phyloP scores from a whole-genome alignment of 2,888 invertebrate genomes.

The Latrodectus hesperus region DNA sequence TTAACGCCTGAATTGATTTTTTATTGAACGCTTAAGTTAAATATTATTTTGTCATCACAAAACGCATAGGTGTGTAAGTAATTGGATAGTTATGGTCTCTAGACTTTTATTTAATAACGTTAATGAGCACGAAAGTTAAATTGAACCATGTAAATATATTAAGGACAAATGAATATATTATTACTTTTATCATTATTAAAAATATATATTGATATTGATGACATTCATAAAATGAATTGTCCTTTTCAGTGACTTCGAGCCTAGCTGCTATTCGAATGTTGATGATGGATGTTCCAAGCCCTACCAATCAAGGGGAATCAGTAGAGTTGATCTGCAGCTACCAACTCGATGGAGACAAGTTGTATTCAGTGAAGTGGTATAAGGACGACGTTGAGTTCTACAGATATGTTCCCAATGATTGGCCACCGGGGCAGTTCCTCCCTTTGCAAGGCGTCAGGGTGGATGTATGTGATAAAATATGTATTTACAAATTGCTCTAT shows the following conservation, averaged over 20 bases:
- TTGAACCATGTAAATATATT: no score
- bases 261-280: constrained; percentile 79
- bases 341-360: constrained; percentile 84
- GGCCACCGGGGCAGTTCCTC: constrained; percentile 86
- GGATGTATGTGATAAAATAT: constrained; percentile 81
- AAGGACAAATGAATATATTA: no score
- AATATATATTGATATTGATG: no score
- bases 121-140: no score
- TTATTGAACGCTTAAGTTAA: no score
- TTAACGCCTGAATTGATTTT: no score
- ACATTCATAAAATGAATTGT: background rate
- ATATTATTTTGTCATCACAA: no score
- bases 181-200: no score
- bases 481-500: background rate
- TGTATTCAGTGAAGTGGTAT: constrained; percentile 94
- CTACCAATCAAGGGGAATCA: constrained; percentile 85
- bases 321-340: constrained; percentile 87
- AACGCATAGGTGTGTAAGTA: no score
- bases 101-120: no score
- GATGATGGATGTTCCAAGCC: constrained; percentile 86
- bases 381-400: constrained; percentile 92
- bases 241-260: constrained; percentile 34
- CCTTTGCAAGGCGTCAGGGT: constrained; percentile 87
- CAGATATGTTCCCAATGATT: constrained; percentile 87
- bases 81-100: no score